A percentile compares a stretch with the other conserved stretches of the same genome.
Evolutionary conservation across 2,797 vertebrate species (phyloP).

Genomic region (Loriculus beryllinus): DNA sequence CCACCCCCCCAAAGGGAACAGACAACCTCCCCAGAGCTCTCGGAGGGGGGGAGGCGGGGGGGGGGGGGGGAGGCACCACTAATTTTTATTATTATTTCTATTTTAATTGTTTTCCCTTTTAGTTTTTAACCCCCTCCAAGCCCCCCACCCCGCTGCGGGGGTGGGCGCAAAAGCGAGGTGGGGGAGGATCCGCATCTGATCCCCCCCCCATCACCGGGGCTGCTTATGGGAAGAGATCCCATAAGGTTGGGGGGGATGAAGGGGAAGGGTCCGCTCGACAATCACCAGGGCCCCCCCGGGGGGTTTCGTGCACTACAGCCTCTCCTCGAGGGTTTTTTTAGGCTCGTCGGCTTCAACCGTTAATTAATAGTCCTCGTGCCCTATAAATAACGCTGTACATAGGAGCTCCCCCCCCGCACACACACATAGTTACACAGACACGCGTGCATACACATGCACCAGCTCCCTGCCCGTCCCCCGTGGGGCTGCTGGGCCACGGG

Average conservation of each 20-base stretch:
- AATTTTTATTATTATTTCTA: not conserved
- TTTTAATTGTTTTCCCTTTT: not conserved
- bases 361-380: slow-evolving; percentile 11
- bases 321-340: slow-evolving; percentile 19
- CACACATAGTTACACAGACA: not conserved
- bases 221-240: not conserved
- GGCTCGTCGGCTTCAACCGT: slow-evolving; percentile 17
- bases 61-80: not conserved
- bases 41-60: too few relatives aligned
- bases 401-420: not conserved
- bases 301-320: slow-evolving; percentile 46
- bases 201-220: not conserved
- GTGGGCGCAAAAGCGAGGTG: not conserved
- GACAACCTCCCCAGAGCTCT: slow-evolving; percentile 16
- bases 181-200: not conserved
- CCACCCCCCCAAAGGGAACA: slow-evolving; percentile 43
- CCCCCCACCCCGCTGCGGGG: not conserved
- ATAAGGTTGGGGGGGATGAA: not conserved
- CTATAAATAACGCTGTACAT: slow-evolving; percentile 27
- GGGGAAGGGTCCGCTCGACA: not conserved
- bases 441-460: not conserved
- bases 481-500: not conserved
- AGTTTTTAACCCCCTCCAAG: not conserved
- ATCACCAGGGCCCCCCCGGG: not conserved
- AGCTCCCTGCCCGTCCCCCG: not conserved